These are phyloP conservation scores for Cheilosia pagana DNA, from an alignment of 2,888 invertebrate species.

Conservation along the genomic window DNA sequence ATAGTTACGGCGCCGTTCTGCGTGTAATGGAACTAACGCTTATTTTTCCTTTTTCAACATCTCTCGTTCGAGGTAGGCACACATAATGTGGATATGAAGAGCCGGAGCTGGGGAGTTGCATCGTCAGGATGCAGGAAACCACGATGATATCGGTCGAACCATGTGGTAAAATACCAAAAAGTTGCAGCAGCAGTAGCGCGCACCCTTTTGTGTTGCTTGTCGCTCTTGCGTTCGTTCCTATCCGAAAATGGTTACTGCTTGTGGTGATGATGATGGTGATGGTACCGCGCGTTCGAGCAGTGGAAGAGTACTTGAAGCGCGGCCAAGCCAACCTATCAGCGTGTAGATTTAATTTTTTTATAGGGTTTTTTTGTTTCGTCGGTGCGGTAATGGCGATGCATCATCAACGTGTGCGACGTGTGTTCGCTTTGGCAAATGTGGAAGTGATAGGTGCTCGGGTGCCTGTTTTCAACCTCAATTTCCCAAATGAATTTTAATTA, in stretches of 20 bases:
- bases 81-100: constrained; percentile 1
- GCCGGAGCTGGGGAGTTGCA: constrained; percentile 33
- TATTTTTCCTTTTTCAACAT: constrained; percentile 45
- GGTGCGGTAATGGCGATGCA: constrained; percentile 62
- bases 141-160: constrained; percentile 71
- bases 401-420: constrained; percentile 64
- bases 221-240: constrained; percentile 28
- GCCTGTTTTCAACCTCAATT: constrained; percentile 73
- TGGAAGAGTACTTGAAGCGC: constrained; percentile 67
- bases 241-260: constrained; percentile 61
- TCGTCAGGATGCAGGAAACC: constrained; percentile 72
- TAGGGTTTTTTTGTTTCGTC: constrained; percentile 64
- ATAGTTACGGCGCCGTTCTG: constrained; percentile 64
- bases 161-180: constrained; percentile 75
- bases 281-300: constrained; percentile 2
- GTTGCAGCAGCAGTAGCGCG: constrained; percentile 48
- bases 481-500: constrained; percentile 76
- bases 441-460: constrained; percentile 74
- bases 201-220: constrained; percentile 19
- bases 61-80: neutral
- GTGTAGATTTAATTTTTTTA: constrained; percentile 73
- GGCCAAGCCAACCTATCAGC: constrained; percentile 74
- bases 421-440: constrained; percentile 66
- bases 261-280: constrained; percentile 31
- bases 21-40: constrained; percentile 70